Conservation (phyloP, 2,888 invertebrate genomes). For the Napeogenes inachia region DNA sequence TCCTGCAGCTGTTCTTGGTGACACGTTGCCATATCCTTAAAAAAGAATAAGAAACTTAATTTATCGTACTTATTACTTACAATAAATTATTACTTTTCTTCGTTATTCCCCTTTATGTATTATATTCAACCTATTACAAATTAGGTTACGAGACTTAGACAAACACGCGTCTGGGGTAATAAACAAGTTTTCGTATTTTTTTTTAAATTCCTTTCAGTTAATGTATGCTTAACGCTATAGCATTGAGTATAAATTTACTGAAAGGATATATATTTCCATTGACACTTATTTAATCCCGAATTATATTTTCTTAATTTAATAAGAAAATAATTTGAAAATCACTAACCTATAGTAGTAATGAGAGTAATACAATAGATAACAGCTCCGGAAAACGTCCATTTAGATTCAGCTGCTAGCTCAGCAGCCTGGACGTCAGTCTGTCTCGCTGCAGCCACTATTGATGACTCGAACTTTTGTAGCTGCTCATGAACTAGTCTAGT, state of each 20-base stretch:
- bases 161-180: too few species aligned
- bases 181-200: too few species aligned
- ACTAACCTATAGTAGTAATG: constrained; percentile 92
- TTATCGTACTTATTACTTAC: background rate
- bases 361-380: constrained; percentile 90
- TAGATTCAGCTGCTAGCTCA: constrained; percentile 71
- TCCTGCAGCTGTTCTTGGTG: constrained; percentile 89
- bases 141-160: too few species aligned
- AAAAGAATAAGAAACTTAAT: constrained; percentile 20
- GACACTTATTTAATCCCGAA: too few species aligned
- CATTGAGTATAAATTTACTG: too few species aligned
- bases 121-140: too few species aligned
- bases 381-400: constrained; percentile 91
- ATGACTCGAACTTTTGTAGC: constrained; percentile 86
- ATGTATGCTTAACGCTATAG: too few species aligned
- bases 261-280: too few species aligned
- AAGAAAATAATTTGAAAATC: background rate
- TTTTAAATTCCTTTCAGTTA: too few species aligned
- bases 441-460: constrained; percentile 86
- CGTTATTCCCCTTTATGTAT: background rate
- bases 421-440: constrained; percentile 61
- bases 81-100: too few species aligned
- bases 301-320: too few species aligned
- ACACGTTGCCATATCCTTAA: constrained; percentile 89
- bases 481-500: constrained; percentile 86